Conservation (phyloP, 92 coral and sea anemone species). For the Umimayanthus chanpuru region DNA sequence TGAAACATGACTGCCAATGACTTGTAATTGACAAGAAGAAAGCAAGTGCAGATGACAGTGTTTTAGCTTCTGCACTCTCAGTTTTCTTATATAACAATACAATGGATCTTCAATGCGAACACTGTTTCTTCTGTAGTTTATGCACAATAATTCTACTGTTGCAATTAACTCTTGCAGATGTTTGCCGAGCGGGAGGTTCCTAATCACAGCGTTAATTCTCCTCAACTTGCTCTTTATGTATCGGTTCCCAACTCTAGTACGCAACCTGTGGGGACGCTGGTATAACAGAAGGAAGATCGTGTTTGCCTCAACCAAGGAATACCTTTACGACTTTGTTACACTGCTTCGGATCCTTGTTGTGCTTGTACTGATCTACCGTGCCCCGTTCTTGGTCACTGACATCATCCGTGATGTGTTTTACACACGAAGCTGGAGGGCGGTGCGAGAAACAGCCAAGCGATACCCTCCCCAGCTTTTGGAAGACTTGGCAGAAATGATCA, state of each 20-base stretch:
- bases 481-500: conserved; percentile 65
- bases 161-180: conserved; percentile 31
- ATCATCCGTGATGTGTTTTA: conserved; percentile 81
- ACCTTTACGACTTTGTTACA: conserved; percentile 76
- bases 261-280: conserved; percentile 86
- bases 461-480: conserved; percentile 76
- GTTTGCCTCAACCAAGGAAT: conserved; percentile 74
- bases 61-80: background rate
- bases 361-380: conserved; percentile 80
- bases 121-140: too few relatives aligned
- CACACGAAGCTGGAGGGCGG: conserved; percentile 95
- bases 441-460: conserved; percentile 84
- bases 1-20: background rate
- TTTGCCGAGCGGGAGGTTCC: conserved; percentile 83
- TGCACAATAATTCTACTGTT: background rate
- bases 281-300: conserved; percentile 90
- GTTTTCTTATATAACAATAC: background rate
- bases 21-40: background rate
- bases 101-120: background rate
- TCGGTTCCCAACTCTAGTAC: conserved; percentile 87
- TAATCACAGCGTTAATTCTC: conserved; percentile 62
- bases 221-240: conserved; percentile 79
- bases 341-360: conserved; percentile 77
- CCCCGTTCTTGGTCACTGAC: conserved; percentile 91
- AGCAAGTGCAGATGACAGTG: background rate